Base-by-base conservation (phyloP, 2,113 vertebrate genomes). In the Salvelinus namaycush region DNA sequence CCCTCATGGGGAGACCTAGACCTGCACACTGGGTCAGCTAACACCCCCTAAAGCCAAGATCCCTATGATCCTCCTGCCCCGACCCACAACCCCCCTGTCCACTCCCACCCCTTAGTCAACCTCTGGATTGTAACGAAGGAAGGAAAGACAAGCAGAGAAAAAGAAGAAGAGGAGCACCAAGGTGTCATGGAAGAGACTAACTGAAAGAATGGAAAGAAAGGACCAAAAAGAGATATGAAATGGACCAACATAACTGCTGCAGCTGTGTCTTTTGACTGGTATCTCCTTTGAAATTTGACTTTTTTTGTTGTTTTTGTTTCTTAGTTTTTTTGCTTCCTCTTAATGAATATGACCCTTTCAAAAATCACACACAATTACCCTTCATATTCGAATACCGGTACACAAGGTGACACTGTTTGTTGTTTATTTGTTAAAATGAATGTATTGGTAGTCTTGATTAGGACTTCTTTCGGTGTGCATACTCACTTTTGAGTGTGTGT, bases 81-180 rank as follows among this genome's bases (percentile, higher is more conserved):
- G 13, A 24, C 73, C 13, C 57, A 24, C 4, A 29, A 13, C 22
- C 16, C 44, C 39, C 39, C 68, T 44, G 60, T 26, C 39, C n/a
- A 49, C 67, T 6, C 87, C 84, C 87, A 83, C 80, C 86, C 72
- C 74, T 65, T 62, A 68, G 77, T 84, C 89, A 89, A 86, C 90
- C 86, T 70, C 51, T 77, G 82, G 89, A 93, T 90, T 88, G 90
- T 90, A 68, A 91, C 27, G 44, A 48, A 20, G 44, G 44, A 54
- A 31, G 59, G 44, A 78, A 51, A 48, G 48, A 24, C 71, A 72
- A 7, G 94, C 20, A 48, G 69, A 27, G 51, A 62, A 70, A 73
- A 24, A 48, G 44, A 24, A 48, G 44, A 14, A 20, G 59, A 62
- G n/a, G n/a, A 24, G n/a, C n/a, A 20, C 20, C 14, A 4, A 14